phyloP scores from a whole-genome alignment of 2,888 invertebrate species.

The Saturnia japonica region DNA sequence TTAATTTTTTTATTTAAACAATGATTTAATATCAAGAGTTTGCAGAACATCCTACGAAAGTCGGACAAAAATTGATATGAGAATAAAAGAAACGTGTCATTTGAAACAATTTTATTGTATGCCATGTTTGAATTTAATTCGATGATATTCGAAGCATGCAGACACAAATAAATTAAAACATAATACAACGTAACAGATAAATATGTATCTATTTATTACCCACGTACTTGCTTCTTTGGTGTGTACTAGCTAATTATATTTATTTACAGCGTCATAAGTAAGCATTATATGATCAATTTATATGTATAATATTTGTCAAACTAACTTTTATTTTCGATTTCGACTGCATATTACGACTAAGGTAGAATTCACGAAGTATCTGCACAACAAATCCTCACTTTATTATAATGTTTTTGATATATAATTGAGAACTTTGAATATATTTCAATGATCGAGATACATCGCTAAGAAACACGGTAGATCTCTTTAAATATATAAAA shows the following conservation, averaged over 20 bases:
- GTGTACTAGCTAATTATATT: constrained; percentile 76
- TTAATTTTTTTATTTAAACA: no score
- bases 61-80: no score
- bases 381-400: no score
- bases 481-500: no score
- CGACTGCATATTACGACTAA: no score
- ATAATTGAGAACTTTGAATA: no score
- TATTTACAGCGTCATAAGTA: constrained; percentile 38
- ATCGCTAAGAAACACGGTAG: no score
- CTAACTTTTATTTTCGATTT: background rate
- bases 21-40: no score
- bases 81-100: constrained; percentile 43
- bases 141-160: constrained; percentile 51
- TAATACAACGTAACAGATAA: constrained; percentile 76
- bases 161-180: constrained; percentile 72
- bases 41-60: no score
- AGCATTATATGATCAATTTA: background rate
- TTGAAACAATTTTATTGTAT: constrained; percentile 65
- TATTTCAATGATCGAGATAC: no score
- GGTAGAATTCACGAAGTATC: no score
- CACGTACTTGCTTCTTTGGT: constrained; percentile 77
- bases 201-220: constrained; percentile 53
- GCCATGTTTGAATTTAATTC: constrained; percentile 59
- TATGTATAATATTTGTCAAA: background rate
- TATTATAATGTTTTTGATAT: no score